Conservation (phyloP, 2,888 invertebrate species). For the Anthophora plumipes region DNA sequence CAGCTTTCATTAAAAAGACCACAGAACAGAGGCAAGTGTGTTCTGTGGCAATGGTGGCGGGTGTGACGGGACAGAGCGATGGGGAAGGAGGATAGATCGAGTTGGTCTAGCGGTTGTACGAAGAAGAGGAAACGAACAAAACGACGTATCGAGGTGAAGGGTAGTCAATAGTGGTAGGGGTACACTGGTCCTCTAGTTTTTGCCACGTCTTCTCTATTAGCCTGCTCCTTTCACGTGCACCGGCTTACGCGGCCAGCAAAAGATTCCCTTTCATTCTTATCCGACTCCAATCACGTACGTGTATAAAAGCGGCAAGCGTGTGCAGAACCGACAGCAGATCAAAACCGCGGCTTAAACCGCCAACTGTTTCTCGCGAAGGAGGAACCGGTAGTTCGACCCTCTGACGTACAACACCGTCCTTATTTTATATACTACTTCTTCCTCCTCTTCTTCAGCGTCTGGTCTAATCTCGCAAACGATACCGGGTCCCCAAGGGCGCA, state of each 20-base stretch:
- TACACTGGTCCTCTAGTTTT: slow-evolving; percentile 59
- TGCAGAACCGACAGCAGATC: slow-evolving; percentile 70
- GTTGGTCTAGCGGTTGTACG: background rate
- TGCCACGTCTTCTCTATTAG: slow-evolving; percentile 60
- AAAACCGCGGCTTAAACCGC: slow-evolving; percentile 67
- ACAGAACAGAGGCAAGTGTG: slow-evolving; percentile 5
- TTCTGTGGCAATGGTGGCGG: background rate
- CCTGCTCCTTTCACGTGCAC: slow-evolving; percentile 69
- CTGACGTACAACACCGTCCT: background rate
- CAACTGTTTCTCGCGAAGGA: slow-evolving; percentile 47
- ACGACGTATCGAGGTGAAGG: slow-evolving; percentile 53
- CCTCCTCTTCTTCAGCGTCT: background rate
- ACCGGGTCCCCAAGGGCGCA: slow-evolving; percentile 23
- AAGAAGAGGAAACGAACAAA: slow-evolving; percentile 64
- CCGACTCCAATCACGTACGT: slow-evolving; percentile 67
- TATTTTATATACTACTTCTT: background rate
- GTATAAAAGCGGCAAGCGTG: slow-evolving; percentile 75
- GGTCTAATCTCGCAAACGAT: background rate
- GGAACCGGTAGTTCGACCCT: slow-evolving; percentile 32
- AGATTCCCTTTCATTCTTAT: slow-evolving; percentile 76
- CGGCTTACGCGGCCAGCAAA: slow-evolving; percentile 46
- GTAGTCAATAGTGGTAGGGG: slow-evolving; percentile 34
- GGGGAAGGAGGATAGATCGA: background rate
- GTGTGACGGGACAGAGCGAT: background rate
- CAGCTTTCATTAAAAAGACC: slow-evolving; percentile 69